These are phyloP conservation scores for Agriopis aurantiaria DNA, from an alignment of 2,888 invertebrate genomes.

Conservation along the genomic window DNA sequence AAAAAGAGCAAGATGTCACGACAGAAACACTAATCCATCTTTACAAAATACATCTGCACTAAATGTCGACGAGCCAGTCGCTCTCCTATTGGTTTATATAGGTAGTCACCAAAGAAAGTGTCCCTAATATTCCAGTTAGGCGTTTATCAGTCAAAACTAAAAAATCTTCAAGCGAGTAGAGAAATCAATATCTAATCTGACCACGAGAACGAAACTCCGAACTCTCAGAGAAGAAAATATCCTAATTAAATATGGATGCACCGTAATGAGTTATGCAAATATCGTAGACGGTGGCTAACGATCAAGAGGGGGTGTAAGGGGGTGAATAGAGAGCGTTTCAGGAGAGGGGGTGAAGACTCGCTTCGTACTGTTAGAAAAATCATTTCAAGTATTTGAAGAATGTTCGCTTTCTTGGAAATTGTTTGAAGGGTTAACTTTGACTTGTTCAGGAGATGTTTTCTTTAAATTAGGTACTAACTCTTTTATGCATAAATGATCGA, in stretches of 20 bases:
- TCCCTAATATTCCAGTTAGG: too few relatives aligned
- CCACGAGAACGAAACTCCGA: slow-evolving; percentile 45
- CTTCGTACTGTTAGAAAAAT: slow-evolving; percentile 64
- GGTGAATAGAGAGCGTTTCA: slow-evolving; percentile 31
- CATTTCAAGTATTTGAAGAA: slow-evolving; percentile 65
- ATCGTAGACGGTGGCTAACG: slow-evolving; percentile 77
- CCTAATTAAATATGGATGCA: slow-evolving; percentile 85
- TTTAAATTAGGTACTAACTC: too few relatives aligned
- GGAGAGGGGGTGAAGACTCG: slow-evolving; percentile 35
- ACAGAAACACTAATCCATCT: too few relatives aligned
- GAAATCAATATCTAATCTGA: slow-evolving; percentile 41
- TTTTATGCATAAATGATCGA: too few relatives aligned
- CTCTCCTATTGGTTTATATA: too few relatives aligned
- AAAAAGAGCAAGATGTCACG: too few relatives aligned
- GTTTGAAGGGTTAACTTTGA: slow-evolving; percentile 57
- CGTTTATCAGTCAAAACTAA: not conserved
- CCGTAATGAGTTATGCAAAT: slow-evolving; percentile 84
- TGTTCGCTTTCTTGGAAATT: slow-evolving; percentile 57
- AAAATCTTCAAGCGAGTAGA: not conserved
- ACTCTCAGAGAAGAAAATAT: slow-evolving; percentile 73
- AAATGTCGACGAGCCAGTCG: too few relatives aligned
- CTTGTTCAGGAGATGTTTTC: slow-evolving; percentile 40
- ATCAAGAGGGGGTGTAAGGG: slow-evolving; percentile 49
- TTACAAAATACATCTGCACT: too few relatives aligned
- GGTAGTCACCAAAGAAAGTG: too few relatives aligned